Percentiles rank a stretch among this genome's conserved stretches.
These are phyloP conservation scores for Adelphocoris suturalis DNA, from an alignment of 2,888 invertebrate genomes.

Conservation along the genomic window DNA sequence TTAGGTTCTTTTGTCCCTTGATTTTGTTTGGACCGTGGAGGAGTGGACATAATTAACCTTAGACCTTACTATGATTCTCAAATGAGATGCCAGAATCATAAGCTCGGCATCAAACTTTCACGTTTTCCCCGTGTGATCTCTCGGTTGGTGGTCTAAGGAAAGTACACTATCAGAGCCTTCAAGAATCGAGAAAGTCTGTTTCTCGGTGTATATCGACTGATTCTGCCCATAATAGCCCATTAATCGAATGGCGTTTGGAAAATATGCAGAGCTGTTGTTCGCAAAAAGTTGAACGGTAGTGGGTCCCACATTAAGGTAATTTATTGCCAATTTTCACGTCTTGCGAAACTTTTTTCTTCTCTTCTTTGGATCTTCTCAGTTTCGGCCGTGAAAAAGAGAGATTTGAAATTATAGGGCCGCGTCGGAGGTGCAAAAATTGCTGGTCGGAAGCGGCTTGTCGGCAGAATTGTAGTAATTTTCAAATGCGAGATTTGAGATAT, in stretches of 20 bases:
- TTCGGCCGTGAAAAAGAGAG: background rate
- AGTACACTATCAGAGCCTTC: background rate
- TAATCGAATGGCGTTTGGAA: background rate
- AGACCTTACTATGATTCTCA: too few relatives aligned
- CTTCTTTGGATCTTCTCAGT: background rate
- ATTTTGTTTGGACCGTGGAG: too few relatives aligned
- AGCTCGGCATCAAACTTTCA: too few relatives aligned
- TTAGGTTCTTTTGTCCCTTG: too few relatives aligned
- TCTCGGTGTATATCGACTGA: background rate
- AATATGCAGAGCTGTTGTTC: background rate
- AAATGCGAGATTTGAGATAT: background rate
- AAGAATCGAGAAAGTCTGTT: background rate
- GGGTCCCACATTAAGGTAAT: too few relatives aligned
- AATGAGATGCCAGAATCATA: too few relatives aligned
- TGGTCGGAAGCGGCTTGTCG: background rate
- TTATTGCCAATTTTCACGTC: too few relatives aligned
- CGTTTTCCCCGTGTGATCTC: background rate
- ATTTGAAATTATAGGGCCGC: background rate
- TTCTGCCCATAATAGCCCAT: background rate
- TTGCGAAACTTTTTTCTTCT: background rate
- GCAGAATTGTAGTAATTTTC: background rate
- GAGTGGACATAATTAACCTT: too few relatives aligned
- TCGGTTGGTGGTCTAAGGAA: background rate
- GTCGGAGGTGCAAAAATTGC: background rate
- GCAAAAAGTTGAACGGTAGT: too few relatives aligned